Evolutionary conservation across 1,140 invertebrate species (phyloP).

Genomic region (Pogonomyrmex californicus): DNA sequence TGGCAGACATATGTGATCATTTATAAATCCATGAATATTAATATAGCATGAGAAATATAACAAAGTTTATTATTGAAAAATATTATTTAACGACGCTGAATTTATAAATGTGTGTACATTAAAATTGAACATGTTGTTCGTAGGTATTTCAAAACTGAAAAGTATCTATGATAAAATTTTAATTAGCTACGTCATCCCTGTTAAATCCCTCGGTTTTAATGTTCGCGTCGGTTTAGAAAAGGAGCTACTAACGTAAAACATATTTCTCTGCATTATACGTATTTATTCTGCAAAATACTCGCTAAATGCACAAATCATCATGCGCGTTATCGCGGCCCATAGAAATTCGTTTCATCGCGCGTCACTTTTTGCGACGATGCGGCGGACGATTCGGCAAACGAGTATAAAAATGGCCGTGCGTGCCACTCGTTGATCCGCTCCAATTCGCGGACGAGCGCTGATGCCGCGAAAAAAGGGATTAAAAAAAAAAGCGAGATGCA

Average conservation of each 20-base stretch:
- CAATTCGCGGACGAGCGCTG: slow-evolving; percentile 63
- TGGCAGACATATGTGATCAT: background rate
- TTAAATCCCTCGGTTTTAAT: slow-evolving; percentile 7
- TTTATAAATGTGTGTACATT: background rate
- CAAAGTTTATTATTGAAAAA: background rate
- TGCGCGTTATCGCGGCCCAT: slow-evolving; percentile 49
- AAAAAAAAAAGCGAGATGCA: slow-evolving; percentile 42
- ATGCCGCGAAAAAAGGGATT: slow-evolving; percentile 41
- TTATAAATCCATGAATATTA: background rate
- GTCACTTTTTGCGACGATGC: slow-evolving; percentile 56
- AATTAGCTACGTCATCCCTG: background rate
- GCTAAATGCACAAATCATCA: slow-evolving; percentile 40
- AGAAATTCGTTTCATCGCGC: slow-evolving; percentile 50
- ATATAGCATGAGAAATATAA: background rate
- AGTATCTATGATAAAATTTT: slow-evolving; percentile 3
- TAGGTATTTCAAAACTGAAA: background rate
- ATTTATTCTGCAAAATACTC: slow-evolving; percentile 28
- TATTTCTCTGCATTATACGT: slow-evolving; percentile 26
- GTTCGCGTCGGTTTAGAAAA: background rate
- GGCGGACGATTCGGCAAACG: slow-evolving; percentile 63
- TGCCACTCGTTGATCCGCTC: slow-evolving; percentile 67
- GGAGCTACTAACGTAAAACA: slow-evolving; percentile 10
- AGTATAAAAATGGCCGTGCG: slow-evolving; percentile 70
- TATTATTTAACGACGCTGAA: background rate
- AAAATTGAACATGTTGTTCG: background rate